phyloP scores from a whole-genome alignment of 1,140 invertebrate genomes.

The Formica exsecta region DNA sequence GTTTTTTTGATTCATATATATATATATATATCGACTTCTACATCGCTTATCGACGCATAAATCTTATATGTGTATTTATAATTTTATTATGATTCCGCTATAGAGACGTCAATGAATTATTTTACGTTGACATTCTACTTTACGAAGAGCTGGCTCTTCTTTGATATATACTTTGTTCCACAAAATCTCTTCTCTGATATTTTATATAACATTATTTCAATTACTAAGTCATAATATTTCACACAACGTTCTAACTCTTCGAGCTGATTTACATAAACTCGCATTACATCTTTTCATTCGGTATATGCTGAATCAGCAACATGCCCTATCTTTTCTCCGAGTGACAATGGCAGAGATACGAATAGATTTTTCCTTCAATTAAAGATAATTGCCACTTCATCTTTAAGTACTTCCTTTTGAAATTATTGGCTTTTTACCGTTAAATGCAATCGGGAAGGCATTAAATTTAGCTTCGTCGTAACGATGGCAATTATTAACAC shows the following conservation, averaged over 20 bases:
- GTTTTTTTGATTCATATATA: background rate
- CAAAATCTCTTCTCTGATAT: background rate
- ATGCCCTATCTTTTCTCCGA: background rate
- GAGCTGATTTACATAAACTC: background rate
- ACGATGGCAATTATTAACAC: conserved; percentile 19
- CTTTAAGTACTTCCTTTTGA: background rate
- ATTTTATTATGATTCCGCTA: conserved; percentile 24
- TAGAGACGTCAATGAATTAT: conserved; percentile 15
- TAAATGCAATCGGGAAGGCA: conserved; percentile 24
- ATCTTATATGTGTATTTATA: conserved; percentile 10
- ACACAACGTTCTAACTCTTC: background rate
- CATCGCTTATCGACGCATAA: background rate
- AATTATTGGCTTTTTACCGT: conserved; percentile 25
- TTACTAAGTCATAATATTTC: conserved; percentile 1
- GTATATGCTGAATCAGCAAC: background rate
- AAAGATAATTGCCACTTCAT: conserved; percentile 11
- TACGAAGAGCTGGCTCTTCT: background rate
- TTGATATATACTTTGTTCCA: background rate
- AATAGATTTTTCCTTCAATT: conserved; percentile 23
- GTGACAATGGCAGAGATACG: background rate
- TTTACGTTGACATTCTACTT: conserved; percentile 14
- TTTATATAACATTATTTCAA: conserved; percentile 18
- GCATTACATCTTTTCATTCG: background rate
- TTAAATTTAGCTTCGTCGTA: conserved; percentile 19
- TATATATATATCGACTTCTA: background rate